Base-by-base conservation (phyloP, 2,888 invertebrate genomes). In the Trachelus stipa region DNA sequence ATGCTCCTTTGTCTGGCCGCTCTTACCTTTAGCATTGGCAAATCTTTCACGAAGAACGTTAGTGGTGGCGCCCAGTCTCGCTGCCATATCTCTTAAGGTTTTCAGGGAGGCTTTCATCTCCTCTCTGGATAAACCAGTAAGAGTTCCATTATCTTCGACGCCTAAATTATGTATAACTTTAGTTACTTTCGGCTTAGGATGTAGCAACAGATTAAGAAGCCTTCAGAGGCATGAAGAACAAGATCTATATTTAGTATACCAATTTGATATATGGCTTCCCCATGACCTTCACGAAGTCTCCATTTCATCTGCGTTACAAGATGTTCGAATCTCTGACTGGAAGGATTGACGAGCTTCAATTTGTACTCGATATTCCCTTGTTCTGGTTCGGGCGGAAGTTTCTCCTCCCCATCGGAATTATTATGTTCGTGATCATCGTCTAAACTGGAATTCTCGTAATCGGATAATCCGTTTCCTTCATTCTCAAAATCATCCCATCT, bases 291-390 rank as follows among this genome's bases (percentile, higher is more conserved):
- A 0, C 97, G 95, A 12, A 99, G 93, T 0, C 99, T 94, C 99
- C 99, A 99, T 93, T 99, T 99, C 94, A 99, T 95, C 94, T 99
- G 99, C 0, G 99, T 99, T 33, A 99, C 98, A 40, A 99, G 93
- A 92, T 99, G 99, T 91, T 99, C 98, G 88, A 98, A 96, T 80
- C 99, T 94, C 85, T 96, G 95, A 90, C 96, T 96, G 34, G 98
- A 96, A 0, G 98, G 97, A 91, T 96, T 97, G 11, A 99, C 96
- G 78, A 99, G 93, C 88, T 99, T 98, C 79, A 99, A 92, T 92
- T 99, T 99, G 92, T 99, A 99, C 92, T 99, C 99, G 40, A 99
- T 95, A 91, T 99, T 99, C 12, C 99, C 99, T 87, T 97, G 95
- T 89, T 98, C 96, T 0, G 98, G 97, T 90, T 98, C 98, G 0